These are phyloP conservation scores for Holothuria scabra DNA, from an alignment of 53 echinoderm and acorn worm species.

Conservation along the genomic window DNA sequence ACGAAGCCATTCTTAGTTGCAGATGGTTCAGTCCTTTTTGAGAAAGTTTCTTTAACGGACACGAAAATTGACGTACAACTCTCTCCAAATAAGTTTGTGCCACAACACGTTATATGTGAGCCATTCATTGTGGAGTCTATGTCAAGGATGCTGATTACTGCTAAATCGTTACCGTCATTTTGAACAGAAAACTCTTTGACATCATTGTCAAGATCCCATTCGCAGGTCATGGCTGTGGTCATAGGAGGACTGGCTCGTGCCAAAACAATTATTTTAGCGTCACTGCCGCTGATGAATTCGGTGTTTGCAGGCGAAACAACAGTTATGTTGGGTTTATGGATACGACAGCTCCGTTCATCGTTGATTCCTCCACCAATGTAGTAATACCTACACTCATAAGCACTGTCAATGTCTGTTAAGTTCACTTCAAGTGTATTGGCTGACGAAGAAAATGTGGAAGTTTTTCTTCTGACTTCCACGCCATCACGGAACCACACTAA, in stretches of 20 bases:
- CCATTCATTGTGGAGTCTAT: constrained; percentile 11
- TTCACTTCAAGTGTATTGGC: background rate
- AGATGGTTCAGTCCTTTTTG: too few relatives aligned
- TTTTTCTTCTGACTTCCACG: too few relatives aligned
- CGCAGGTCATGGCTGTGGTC: background rate
- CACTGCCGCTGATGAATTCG: background rate
- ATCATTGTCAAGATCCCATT: background rate
- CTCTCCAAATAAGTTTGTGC: background rate
- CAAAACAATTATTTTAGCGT: background rate
- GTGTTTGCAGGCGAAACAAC: background rate
- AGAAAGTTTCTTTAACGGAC: too few relatives aligned
- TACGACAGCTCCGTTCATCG: constrained; percentile 12
- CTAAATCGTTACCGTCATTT: background rate
- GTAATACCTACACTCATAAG: background rate
- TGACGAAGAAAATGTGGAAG: too few relatives aligned
- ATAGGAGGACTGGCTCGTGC: constrained; percentile 11
- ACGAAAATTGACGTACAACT: background rate
- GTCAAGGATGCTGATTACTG: background rate
- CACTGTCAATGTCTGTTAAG: background rate
- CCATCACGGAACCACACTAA: too few relatives aligned
- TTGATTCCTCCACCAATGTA: background rate
- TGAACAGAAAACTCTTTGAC: background rate
- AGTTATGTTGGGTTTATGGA: background rate
- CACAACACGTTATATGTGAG: background rate
- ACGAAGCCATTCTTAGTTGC: too few relatives aligned